Base-by-base conservation (phyloP, 2,888 invertebrate species). In the Galerucella pusilla region DNA sequence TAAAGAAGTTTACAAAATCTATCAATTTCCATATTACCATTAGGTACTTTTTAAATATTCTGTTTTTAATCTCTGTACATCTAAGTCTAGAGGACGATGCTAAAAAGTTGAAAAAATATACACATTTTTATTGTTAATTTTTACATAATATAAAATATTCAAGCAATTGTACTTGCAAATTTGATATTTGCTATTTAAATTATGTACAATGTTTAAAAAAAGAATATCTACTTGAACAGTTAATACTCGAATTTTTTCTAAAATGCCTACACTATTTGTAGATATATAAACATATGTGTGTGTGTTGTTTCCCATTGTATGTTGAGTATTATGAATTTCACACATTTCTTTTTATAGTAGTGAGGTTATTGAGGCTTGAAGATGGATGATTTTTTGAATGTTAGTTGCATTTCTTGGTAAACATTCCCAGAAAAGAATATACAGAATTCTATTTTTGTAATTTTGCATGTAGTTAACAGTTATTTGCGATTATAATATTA, bases 401-500 rank as follows among this genome's bases (percentile, higher is more conserved):
- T 70, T 66, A 78, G 66, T 52, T 78, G 77, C 70, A 72, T 78
- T 75, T 73, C 68, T 71, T 71, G 73, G 74, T 66, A 73, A 75
- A 71, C 75, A 75, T 78, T 78, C 77, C 78, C 72, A 42, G 70
- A 71, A 69, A 46, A 74, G 63, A 73, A 68, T 71, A 72, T 73
- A 76, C 71, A 76, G 68, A 75, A 69, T 73, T 76, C 59, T 78
- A 78, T 78, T 77, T 78, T 78, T 78, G 77, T 77, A 77, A 67
- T 74, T 77, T 76, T 78, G 75, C 76, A 76, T 78, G 75, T 60
- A 73, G 73, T 76, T 74, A 66, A 74, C 71, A 61, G 72, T 73
- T 72, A 76, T 73, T 75, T 75, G 75, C 71, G 66, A 73, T 73
- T 74, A 67, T 78, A 72, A 63, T 49, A 71, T 66, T 74, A 72